Percentiles rank a stretch among this genome's conserved stretches.
phyloP scores from a whole-genome alignment of 64 coral and sea anemone species.

The Montipora efflorescens region DNA sequence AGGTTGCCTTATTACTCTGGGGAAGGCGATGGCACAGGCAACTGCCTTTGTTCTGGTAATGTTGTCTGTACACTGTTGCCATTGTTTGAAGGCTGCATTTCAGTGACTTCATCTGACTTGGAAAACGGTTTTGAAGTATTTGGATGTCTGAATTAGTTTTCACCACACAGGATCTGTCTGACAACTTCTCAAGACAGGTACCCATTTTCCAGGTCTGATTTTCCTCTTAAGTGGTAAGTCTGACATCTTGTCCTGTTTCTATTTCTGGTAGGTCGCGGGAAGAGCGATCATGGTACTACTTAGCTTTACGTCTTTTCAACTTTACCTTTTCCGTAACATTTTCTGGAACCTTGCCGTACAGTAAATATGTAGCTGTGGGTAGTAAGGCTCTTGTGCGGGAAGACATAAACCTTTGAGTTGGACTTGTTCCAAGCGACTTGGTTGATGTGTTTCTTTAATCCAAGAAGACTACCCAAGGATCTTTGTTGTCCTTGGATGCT shows the following conservation, averaged over 20 bases:
- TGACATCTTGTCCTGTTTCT: constrained; percentile 72
- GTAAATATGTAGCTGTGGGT: not conserved
- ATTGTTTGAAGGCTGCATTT: not conserved
- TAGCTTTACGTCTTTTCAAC: not conserved
- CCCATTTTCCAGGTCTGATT: constrained; percentile 58
- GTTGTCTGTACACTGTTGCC: not conserved
- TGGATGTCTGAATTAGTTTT: constrained; percentile 8
- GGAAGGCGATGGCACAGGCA: not conserved
- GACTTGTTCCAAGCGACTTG: not conserved
- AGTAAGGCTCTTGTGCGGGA: not conserved
- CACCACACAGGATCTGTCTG: constrained; percentile 75
- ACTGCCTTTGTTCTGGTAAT: not conserved
- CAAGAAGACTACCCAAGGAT: not conserved
- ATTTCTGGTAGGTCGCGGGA: constrained; percentile 37
- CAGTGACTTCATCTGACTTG: not conserved
- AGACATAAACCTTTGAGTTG: constrained; percentile 2
- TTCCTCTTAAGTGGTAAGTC: constrained; percentile 34
- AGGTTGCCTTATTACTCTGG: not conserved
- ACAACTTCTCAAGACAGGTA: constrained; percentile 68
- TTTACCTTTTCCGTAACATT: not conserved
- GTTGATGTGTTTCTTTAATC: constrained; percentile 31
- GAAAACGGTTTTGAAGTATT: constrained; percentile 41
- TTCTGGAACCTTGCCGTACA: not conserved
- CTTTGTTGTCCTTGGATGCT: not conserved
- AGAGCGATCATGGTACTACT: constrained; percentile 15